A percentile compares a stretch with the other conserved stretches of the same genome.
Evolutionary conservation across 2,113 vertebrate species (phyloP).

Genomic region (mouse (Mus musculus)): DNA sequence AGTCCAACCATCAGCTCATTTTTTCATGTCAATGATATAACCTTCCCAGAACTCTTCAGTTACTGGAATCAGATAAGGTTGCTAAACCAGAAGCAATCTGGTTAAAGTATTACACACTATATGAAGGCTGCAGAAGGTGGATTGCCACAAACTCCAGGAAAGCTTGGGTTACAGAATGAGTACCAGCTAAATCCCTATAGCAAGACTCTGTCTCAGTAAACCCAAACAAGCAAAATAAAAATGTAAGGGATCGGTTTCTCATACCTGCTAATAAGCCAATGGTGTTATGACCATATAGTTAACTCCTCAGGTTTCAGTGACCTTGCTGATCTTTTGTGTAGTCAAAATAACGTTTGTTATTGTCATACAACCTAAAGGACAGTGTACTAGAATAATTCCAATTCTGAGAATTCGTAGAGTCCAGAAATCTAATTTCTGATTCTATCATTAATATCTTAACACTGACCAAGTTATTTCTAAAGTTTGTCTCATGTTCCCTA

Average conservation of each 20-base stretch:
- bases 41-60: neutral
- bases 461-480: neutral
- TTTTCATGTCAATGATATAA: constrained; percentile 19
- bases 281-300: neutral
- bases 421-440: neutral
- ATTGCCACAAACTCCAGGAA: no score
- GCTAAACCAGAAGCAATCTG: neutral
- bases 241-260: neutral
- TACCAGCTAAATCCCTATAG: neutral
- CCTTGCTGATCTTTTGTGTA: constrained; percentile 17
- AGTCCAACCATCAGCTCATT: neutral
- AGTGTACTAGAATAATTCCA: neutral
- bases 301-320: neutral
- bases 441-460: neutral
- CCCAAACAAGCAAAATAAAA: neutral
- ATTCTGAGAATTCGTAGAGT: neutral
- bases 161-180: neutral
- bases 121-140: neutral
- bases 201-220: neutral
- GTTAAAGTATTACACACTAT: no score
- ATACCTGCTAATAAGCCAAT: neutral
- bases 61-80: neutral
- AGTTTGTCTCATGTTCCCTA: neutral
- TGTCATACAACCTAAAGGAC: neutral
- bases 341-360: neutral